Base-by-base conservation (phyloP, 2,888 invertebrate species). In the Eulithis testata region DNA sequence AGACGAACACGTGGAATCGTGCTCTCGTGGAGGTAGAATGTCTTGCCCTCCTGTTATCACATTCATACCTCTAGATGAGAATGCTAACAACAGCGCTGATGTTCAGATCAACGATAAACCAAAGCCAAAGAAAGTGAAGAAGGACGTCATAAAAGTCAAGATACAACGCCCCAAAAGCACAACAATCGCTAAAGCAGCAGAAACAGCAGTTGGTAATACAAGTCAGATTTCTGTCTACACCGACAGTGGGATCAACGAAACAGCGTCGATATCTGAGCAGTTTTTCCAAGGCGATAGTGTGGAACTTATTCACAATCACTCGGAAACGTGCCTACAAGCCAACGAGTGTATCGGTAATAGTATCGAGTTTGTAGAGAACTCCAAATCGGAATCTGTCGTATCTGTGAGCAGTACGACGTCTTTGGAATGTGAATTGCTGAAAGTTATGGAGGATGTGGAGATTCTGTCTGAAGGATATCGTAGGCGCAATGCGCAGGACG, bases 221-320 rank as follows among this genome's bases (percentile, higher is more conserved):
- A 78, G 74, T 60, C 76, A 65, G 59, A 63, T 73, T 11, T 82
- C 86, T 1, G 64, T 78, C n/a, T 79, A 74, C 12, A 79, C 79
- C 2, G 87, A 88, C 58, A 87, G 84, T 72, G 87, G 86, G 11
- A 87, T 86, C 45, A 88, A 88, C 69, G 85, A 86, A 43, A 82
- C 85, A 0, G 84, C 74, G 27, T 84, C 43, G 7, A 54, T 61
- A 11, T 71, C 64, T 12, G 62, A 43, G 11, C 77, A 83, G 43
- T 68, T 79, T 52, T 75, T 79, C 14, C 73, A 74, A 11, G 68
- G 68, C 37, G 84, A 85, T 7, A 88, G 82, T 62, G 76, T 89
- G 0, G 89, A 91, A 47, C 82, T 91, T 0, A 90, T 91, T 70
- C 92, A 93, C 63, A 92, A 92, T 66, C 92, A 92, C 72, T 89